Evolutionary conservation across 1,140 invertebrate genomes (phyloP), one percentile per base, ranked within the genome.

Genomic region (Drosophila ambigua): DNA sequence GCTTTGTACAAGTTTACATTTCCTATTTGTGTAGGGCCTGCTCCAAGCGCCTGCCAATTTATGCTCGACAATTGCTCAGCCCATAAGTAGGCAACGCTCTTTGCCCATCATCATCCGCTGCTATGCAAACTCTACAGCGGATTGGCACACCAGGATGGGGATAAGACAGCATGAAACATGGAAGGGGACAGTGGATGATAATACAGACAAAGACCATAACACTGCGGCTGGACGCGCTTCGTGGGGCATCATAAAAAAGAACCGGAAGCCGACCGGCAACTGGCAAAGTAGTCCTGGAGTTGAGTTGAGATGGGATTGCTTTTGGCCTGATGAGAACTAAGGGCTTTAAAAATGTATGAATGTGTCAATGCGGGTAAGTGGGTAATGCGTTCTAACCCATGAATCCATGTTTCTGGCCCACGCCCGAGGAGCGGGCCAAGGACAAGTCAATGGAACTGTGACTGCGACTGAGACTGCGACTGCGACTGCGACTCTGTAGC

Each of bases 201-300:
- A 39, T 50, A 39, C 54, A 55, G 72, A 59, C 71, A 59, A 57
- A 71, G 68, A 57, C 52, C 79, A 60, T 74, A 50, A 66, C 62
- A 61, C 20, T 79, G 81, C 45, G 68, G 61, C 81, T 77, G 73
- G 66, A 79, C 80, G 76, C 73, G 73, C 73, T 61, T 55, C 59
- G 64, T 46, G 61, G 39, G 58, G 50, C 59, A 63, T 41, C 65
- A 71, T 41, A 69, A 71, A 72, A 57, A 67, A 45, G 57, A 20
- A 15, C 20, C 7, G 23, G 26, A 24, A 44, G 35, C 11, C 35
- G 26, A 44, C 20, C 54, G 23, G 31, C 2, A 2, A 31, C 57
- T 50, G 65, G 58, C 77, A 71, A 80, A 77, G 60, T 64, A 59
- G 65, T 60, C 71, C 71, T 55, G 54, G 52, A 51, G 67, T 2